Evolutionary conservation across 2,797 vertebrate species (phyloP).

Genomic region (Crocidura indochinensis): DNA sequence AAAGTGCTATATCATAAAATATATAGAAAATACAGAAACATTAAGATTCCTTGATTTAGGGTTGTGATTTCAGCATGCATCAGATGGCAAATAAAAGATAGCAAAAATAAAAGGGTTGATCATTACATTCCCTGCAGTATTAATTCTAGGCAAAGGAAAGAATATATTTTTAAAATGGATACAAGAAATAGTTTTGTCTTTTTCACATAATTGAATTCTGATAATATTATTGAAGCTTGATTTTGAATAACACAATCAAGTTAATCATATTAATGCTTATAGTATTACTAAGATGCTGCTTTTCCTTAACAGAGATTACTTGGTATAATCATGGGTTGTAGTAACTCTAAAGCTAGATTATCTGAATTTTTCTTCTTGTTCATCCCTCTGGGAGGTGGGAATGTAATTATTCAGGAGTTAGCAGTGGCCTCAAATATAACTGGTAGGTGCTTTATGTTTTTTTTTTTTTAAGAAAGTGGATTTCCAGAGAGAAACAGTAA

Average conservation of each 20-base stretch:
- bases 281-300: neutral
- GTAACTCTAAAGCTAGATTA: neutral
- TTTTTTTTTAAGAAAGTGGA: too few relatives aligned
- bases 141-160: neutral
- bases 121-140: too few relatives aligned
- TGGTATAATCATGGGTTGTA: neutral
- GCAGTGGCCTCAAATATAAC: too few relatives aligned
- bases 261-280: neutral
- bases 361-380: neutral
- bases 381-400: neutral
- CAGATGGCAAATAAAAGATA: too few relatives aligned
- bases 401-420: too few relatives aligned
- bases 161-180: neutral
- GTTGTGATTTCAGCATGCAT: too few relatives aligned
- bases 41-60: too few relatives aligned
- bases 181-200: neutral
- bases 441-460: too few relatives aligned
- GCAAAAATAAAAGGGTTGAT: too few relatives aligned
- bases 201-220: neutral
- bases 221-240: neutral
- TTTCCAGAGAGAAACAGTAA: too few relatives aligned
- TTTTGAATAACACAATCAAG: slow-evolving; percentile 13
- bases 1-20: too few relatives aligned
- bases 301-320: neutral
- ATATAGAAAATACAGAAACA: too few relatives aligned